Conservation (phyloP, 2,113 vertebrate genomes). For the Charina bottae region DNA sequence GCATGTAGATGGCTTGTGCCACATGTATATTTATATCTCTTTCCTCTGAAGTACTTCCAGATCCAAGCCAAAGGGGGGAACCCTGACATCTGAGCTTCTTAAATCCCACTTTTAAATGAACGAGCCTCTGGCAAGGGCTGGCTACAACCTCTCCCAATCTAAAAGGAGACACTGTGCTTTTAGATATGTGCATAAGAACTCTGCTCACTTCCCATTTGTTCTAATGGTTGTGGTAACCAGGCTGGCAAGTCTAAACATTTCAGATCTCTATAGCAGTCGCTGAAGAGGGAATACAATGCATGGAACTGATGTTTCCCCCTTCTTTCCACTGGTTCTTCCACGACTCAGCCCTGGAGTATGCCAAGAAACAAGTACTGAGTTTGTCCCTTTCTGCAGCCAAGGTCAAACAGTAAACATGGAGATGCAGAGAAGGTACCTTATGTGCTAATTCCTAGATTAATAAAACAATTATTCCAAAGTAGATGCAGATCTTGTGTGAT, state of each 20-base stretch:
- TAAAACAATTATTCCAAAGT: slow-evolving; percentile 46
- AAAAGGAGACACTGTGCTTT: not conserved
- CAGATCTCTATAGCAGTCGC: not conserved
- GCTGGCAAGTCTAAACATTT: not conserved
- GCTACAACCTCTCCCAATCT: not conserved
- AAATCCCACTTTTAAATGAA: slow-evolving; percentile 12
- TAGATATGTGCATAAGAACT: rapidly evolving
- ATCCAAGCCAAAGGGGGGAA: slow-evolving; percentile 14
- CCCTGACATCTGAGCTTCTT: slow-evolving; percentile 24
- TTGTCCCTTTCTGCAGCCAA: not conserved
- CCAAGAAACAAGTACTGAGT: not conserved
- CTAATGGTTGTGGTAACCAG: not conserved
- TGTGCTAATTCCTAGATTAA: slow-evolving; percentile 16
- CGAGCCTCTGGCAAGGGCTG: slow-evolving; percentile 20
- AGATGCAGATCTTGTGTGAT: slow-evolving; percentile 40
- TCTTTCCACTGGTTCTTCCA: not conserved
- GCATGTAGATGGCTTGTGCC: not conserved
- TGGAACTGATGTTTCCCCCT: not conserved
- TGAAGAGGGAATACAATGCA: not conserved
- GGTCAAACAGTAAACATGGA: slow-evolving; percentile 1
- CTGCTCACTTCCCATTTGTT: not conserved
- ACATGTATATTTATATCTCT: slow-evolving; percentile 17
- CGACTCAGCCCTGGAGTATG: not conserved
- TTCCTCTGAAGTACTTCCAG: slow-evolving; percentile 41
- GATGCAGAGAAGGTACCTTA: not conserved